Evolutionary conservation across 2,113 vertebrate genomes (phyloP).

Genomic region (Ophthalmotilapia sp.): DNA sequence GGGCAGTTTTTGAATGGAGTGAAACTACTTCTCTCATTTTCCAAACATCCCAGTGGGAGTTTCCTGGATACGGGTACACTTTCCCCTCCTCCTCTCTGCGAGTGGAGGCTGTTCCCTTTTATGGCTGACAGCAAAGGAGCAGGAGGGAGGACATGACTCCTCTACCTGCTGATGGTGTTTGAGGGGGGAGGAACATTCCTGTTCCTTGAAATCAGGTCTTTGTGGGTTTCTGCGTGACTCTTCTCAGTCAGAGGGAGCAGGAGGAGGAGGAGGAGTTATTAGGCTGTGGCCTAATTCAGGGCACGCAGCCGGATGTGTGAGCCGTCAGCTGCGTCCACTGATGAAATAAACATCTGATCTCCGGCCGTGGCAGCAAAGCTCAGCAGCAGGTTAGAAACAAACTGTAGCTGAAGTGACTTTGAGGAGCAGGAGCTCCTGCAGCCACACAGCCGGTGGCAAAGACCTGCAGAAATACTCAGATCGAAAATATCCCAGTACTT

Average conservation of each 20-base stretch:
- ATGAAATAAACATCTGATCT: neutral
- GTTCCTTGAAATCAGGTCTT: constrained; percentile 13
- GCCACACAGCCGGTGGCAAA: neutral
- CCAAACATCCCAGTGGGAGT: constrained; percentile 27
- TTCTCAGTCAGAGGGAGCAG: neutral
- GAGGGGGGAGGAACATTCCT: constrained; percentile 39
- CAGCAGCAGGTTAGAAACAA: neutral
- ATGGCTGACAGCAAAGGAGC: constrained; percentile 14
- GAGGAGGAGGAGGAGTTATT: neutral
- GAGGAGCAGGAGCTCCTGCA: neutral
- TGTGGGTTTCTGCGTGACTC: neutral
- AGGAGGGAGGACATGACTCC: neutral
- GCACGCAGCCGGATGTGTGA: constrained; percentile 1
- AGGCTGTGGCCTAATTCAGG: constrained; percentile 33
- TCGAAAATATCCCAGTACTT: neutral
- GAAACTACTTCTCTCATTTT: constrained; percentile 7
- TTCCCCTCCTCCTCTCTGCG: neutral
- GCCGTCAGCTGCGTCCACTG: neutral
- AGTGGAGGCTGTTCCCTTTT: constrained; percentile 44
- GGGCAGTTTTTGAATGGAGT: constrained; percentile 4
- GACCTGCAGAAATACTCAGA: neutral
- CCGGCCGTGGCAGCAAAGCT: neutral
- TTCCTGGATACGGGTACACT: constrained; percentile 45
- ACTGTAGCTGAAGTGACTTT: neutral
- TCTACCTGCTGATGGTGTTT: constrained; percentile 32